Base-by-base conservation (phyloP, 2,888 invertebrate species). In the Diarsia brunnea region DNA sequence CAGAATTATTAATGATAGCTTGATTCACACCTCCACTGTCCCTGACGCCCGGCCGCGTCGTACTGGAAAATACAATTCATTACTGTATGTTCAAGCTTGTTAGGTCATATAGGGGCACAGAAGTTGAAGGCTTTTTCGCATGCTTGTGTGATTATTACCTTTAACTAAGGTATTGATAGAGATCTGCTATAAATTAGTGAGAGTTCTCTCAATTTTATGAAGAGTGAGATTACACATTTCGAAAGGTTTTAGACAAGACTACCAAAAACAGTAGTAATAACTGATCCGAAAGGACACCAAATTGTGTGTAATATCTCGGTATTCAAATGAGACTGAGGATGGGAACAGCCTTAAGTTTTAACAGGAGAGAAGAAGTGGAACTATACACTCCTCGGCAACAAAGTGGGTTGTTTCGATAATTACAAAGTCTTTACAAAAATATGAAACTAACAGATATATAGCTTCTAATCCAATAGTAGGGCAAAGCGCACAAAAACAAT, bases 1-100 rank as follows among this genome's bases (percentile, higher is more conserved):
- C 82, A 78, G 88, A 89, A 92, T 93, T 92, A 95, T 94, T 94
- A 93, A 95, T 93, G 92, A 90, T 85, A 75, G 81, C 83, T 89
- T 88, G 91, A 90, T 91, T 91, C 89, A 89, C 89, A 89, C 89
- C 88, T 81, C 85, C 84, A 49, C 78, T 87, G 87, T 88, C 88
- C 85, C 85, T 82, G 81, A 76, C 75, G 71, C 71, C 68, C 72
- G 73, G 69, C 79, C 81, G 73, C 73, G 73, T 70, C 78, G 79
- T 70, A 69, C 73, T 81, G 78, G 73, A 84, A 85, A 82, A 73
- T 70, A 69, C 61, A 69, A 69, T 82, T 78, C 71, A 78, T 78
- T 87, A 75, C 67, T 64, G 27, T 51, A 76, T 69, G 24, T 76
- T 73, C 38, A 79, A 69, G 43, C 63, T 12, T 73, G 65, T 77